Percentiles rank a stretch among this genome's conserved stretches.
Conservation (phyloP, 2,797 vertebrate genomes). For the Malacoraja senta region DNA sequence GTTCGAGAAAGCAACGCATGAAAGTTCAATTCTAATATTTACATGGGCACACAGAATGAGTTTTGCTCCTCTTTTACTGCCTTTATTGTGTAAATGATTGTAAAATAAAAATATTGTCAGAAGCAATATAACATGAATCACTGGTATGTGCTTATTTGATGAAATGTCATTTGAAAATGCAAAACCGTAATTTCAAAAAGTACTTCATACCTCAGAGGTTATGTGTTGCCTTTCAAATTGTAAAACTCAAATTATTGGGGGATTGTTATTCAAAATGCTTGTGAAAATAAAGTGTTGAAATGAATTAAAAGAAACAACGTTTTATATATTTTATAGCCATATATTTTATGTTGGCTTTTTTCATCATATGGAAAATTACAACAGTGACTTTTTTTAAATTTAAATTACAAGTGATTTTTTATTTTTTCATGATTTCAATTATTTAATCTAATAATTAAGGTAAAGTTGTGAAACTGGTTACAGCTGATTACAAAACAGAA, state of each 20-base stretch:
- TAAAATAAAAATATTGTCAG: constrained; percentile 6
- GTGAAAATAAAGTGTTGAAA: constrained; percentile 36
- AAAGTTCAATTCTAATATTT: constrained; percentile 32
- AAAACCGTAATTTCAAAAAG: constrained; percentile 24
- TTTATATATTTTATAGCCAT: too few species aligned
- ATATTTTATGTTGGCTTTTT: background rate
- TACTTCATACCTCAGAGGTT: constrained; percentile 25
- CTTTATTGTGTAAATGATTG: background rate
- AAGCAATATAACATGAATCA: background rate
- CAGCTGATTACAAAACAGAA: background rate
- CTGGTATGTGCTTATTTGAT: constrained; percentile 19
- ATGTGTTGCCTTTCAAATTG: constrained; percentile 32
- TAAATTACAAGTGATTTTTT: too few species aligned
- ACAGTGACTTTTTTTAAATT: background rate
- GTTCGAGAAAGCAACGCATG: background rate
- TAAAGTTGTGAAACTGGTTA: background rate
- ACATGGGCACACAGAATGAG: background rate
- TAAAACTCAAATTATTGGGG: constrained; percentile 9
- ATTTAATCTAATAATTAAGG: background rate
- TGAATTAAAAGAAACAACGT: background rate
- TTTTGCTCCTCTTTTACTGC: background rate
- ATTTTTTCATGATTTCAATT: too few species aligned
- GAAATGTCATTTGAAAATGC: background rate
- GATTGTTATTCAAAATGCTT: constrained; percentile 35
- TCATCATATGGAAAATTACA: background rate